Evolutionary conservation across 2,113 vertebrate species (phyloP), one percentile per base, ranked within the genome.

Genomic region (Rhegmatorhina hoffmannsi): DNA sequence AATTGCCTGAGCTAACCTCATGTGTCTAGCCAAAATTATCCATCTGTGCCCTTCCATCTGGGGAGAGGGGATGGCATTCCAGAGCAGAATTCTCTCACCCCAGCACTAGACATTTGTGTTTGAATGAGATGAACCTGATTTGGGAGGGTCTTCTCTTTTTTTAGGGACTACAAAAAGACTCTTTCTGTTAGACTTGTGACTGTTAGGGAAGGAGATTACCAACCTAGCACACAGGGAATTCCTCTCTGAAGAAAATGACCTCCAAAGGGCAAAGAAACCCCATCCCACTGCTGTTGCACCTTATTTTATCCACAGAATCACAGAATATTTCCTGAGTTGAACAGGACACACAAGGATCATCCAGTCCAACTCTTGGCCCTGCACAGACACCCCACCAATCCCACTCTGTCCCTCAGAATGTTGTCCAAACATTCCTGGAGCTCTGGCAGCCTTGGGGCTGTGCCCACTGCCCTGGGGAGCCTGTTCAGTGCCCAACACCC

Each of bases 331-430:
- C 13, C 47, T 81, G 16, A 9, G 3, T 0, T 62, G 43, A 31
- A 68, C 43, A 19, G 11, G 23, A 12, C 0, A 18, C 47, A 0
- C 31, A 12, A 6, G 8, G 34, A 28, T 6, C 25, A 31, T 1
- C 2, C 15, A 31, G 38, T 7, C 11, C 67, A 53, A 5, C 29
- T 0, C n/a, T 38, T 53, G 53, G 15, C 53, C 21, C n/a, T 67
- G 40, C 49, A 2, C 46, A 74, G 59, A 8, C 50, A 4, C 26
- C 38, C 40, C 47, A 43, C 0, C n/a, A 69, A 24, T 9, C 7
- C 31, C 66, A 49, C 4, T 14, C 47, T 69, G 55, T 12, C 34
- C 79, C 47, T 34, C 33, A 34, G 7, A 55, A 17, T 0, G 4
- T 8, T 74, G 46, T 1, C 33, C 53, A 29, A 53, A 25, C 0